Evolutionary conservation across 2,113 vertebrate genomes (phyloP), one percentile per base, ranked within the genome.

Genomic region (Clarias gariepinus): DNA sequence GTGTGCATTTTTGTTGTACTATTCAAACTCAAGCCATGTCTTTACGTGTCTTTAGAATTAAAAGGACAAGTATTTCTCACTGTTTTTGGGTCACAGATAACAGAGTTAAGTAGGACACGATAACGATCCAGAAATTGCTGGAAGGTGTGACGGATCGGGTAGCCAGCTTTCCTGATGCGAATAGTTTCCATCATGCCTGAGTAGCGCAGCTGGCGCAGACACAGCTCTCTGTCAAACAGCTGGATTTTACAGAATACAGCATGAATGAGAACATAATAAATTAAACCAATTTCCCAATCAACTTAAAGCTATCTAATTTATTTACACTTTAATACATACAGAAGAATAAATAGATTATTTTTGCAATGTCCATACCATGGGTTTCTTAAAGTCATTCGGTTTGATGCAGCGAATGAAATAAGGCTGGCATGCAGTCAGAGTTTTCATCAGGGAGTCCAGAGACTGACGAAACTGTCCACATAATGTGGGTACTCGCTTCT

Each of bases 151-250:
- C 98, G 97, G 9, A 99, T 91, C 0, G 98, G 97, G 89, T 96
- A 99, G 5, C 98, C 98, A 0, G 97, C 92, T 88, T 96, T 97
- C 80, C 98, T 94, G 93, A 99, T 98, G 66, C 87, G 93, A 87
- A 99, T 97, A 0, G 98, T 99, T 94, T 99, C 97, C 97, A 98
- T 96, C 97, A 99, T 98, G 33, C 98, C 98, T 0, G 97, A 99
- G 88, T 99, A 99, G 1, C 97, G 95, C 81, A 99, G 95, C 91
- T 99, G 98, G 52, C 94, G 95, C n/a, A 97, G 90, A 84, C 97
- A 98, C 71, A 99, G 95, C 3, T 97, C 96, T 69, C 98, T 94
- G 92, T 99, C 95, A 6, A 99, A 97, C 82, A 98, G 89, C 98
- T 99, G 92, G n/a, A 79, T 30, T 63, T 85, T 15, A 87, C 52